phyloP scores from a whole-genome alignment of 2,888 invertebrate genomes.

The Mesorhabditis sp. region DNA sequence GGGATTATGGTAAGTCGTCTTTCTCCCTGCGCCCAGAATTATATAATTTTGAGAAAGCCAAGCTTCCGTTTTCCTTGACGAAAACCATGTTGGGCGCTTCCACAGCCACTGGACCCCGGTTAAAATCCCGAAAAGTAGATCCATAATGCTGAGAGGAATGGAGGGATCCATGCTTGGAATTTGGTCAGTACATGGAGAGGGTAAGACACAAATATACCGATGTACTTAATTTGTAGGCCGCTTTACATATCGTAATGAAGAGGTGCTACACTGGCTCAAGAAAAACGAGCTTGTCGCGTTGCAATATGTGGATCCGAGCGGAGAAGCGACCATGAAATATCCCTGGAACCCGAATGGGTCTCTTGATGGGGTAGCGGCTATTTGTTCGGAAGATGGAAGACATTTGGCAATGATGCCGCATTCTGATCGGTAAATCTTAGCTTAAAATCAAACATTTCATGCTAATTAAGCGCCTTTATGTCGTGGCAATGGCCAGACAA shows the following conservation, averaged over 20 bases:
- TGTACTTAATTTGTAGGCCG: conserved; percentile 55
- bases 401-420: conserved; percentile 98
- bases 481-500: conserved; percentile 84
- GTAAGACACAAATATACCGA: conserved; percentile 58
- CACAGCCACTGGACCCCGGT: conserved; percentile 79
- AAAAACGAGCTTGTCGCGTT: conserved; percentile 71
- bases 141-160: conserved; percentile 88
- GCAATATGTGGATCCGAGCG: conserved; percentile 78
- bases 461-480: conserved; percentile 63
- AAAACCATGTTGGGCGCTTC: conserved; percentile 83
- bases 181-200: conserved; percentile 96
- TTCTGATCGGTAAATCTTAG: conserved; percentile 71
- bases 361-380: conserved; percentile 77
- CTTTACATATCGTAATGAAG: conserved; percentile 63
- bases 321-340: conserved; percentile 66
- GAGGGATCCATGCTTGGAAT: conserved; percentile 81
- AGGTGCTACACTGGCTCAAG: conserved; percentile 56
- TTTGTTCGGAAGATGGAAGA: conserved; percentile 83
- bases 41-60: conserved; percentile 13
- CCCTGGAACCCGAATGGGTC: conserved; percentile 89
- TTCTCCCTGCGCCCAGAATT: not conserved
- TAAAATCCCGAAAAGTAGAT: conserved; percentile 45
- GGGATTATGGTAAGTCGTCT: conserved; percentile 24
- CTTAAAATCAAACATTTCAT: conserved; percentile 1
- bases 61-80: conserved; percentile 66